phyloP scores from a whole-genome alignment of 2,113 vertebrate species.

The Isurus oxyrinchus region DNA sequence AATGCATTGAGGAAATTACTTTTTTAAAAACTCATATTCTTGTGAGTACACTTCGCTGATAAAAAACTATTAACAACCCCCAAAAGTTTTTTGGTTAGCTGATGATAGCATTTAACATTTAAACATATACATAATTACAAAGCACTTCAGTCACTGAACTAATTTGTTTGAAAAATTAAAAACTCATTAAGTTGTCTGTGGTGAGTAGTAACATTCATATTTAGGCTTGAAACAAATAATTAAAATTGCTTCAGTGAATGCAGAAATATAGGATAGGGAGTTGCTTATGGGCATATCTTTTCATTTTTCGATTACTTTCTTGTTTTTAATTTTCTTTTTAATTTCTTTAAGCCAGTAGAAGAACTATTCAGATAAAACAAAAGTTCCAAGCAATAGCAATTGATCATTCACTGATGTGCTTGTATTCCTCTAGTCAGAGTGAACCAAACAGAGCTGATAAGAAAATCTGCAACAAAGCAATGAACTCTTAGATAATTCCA shows the following conservation, averaged over 20 bases:
- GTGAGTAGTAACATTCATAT: constrained; percentile 39
- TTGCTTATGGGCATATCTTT: background rate
- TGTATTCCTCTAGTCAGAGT: background rate
- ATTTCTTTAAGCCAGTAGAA: background rate
- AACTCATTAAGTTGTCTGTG: constrained; percentile 39
- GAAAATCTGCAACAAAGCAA: background rate
- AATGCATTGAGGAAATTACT: background rate
- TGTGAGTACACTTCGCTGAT: background rate
- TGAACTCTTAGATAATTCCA: background rate
- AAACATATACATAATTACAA: constrained; percentile 41
- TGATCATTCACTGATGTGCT: background rate
- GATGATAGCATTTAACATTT: constrained; percentile 39
- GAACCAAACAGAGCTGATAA: background rate
- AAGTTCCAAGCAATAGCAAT: background rate
- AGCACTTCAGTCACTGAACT: constrained; percentile 39
- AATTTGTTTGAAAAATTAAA: constrained; percentile 42
- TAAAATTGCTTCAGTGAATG: constrained; percentile 28
- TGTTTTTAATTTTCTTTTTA: constrained; percentile 19
- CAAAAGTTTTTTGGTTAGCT: constrained; percentile 30
- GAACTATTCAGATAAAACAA: background rate
- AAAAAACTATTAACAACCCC: constrained; percentile 38
- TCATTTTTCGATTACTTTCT: background rate
- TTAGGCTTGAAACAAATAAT: constrained; percentile 36
- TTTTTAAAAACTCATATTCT: background rate
- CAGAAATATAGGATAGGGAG: constrained; percentile 8